Evolutionary conservation across 2,888 invertebrate species (phyloP).

Genomic region (Chrysomela aeneicollis): DNA sequence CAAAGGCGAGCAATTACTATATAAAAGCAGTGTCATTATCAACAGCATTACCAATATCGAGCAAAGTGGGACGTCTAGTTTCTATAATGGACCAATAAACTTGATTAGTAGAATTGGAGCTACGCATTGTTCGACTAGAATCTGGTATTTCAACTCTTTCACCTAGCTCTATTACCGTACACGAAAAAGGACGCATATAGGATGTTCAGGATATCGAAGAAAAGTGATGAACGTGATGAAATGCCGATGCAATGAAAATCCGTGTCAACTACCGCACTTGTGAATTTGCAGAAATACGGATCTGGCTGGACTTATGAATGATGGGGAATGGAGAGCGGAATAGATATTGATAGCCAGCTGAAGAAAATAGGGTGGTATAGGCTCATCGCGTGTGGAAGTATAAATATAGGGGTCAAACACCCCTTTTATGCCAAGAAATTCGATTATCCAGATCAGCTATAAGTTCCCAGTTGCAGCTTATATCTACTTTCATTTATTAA

Average conservation of each 20-base stretch:
- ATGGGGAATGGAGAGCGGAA: too few species aligned
- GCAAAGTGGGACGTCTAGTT: constrained; percentile 34
- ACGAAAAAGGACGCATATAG: not conserved
- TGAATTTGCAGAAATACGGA: not conserved
- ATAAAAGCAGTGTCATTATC: constrained; percentile 24
- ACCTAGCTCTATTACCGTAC: constrained; percentile 12
- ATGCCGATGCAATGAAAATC: not conserved
- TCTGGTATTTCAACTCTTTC: constrained; percentile 13
- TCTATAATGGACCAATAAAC: constrained; percentile 33
- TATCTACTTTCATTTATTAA: too few species aligned
- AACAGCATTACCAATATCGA: constrained; percentile 26
- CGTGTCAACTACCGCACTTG: not conserved
- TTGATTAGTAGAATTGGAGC: constrained; percentile 15
- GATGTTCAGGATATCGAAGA: constrained; percentile 1
- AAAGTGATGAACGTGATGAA: not conserved
- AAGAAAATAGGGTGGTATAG: constrained; percentile 33
- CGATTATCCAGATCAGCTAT: too few species aligned
- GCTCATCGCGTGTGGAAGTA: constrained; percentile 41
- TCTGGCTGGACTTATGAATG: not conserved
- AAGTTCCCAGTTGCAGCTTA: too few species aligned
- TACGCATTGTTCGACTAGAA: not conserved
- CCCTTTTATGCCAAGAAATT: constrained; percentile 25
- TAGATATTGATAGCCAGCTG: not conserved
- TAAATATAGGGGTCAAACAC: constrained; percentile 46
- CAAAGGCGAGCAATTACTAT: constrained; percentile 22